A percentile compares a stretch with the other conserved stretches of the same genome.
Evolutionary conservation across 53 echinoderm and acorn worm species (phyloP).

Genomic region (Stichopus horrens): DNA sequence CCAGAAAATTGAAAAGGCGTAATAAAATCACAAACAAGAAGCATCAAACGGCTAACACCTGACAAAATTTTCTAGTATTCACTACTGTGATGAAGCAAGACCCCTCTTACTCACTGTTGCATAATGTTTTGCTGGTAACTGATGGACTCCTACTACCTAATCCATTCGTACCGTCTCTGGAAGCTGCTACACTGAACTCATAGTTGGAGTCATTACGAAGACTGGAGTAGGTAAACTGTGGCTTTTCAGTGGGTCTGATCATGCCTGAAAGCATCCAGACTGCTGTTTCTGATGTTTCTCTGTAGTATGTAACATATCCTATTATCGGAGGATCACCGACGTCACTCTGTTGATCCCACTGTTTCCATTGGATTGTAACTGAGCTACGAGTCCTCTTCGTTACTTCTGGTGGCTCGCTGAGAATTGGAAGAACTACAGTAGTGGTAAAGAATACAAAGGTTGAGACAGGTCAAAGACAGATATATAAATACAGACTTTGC

Average conservation of each 20-base stretch:
- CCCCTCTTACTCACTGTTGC: too few species aligned
- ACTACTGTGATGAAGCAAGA: too few species aligned
- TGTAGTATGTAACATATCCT: neutral
- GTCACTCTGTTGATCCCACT: neutral
- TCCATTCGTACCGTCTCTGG: neutral
- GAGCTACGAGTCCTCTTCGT: neutral
- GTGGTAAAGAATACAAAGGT: too few species aligned
- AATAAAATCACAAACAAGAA: too few species aligned
- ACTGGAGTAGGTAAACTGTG: neutral
- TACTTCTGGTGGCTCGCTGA: neutral
- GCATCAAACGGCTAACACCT: too few species aligned
- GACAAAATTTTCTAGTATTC: too few species aligned
- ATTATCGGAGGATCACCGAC: conserved; percentile 1
- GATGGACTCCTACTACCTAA: neutral
- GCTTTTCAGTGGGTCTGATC: neutral
- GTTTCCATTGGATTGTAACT: neutral
- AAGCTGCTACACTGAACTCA: neutral
- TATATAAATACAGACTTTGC: too few species aligned
- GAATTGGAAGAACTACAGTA: neutral
- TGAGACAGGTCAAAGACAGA: too few species aligned
- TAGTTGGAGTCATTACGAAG: neutral
- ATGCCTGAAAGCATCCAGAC: neutral
- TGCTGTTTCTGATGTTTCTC: neutral
- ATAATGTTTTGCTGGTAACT: neutral
- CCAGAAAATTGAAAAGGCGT: too few species aligned